Evolutionary conservation across 2,888 invertebrate genomes (phyloP).

Genomic region (Coenonympha glycerion): DNA sequence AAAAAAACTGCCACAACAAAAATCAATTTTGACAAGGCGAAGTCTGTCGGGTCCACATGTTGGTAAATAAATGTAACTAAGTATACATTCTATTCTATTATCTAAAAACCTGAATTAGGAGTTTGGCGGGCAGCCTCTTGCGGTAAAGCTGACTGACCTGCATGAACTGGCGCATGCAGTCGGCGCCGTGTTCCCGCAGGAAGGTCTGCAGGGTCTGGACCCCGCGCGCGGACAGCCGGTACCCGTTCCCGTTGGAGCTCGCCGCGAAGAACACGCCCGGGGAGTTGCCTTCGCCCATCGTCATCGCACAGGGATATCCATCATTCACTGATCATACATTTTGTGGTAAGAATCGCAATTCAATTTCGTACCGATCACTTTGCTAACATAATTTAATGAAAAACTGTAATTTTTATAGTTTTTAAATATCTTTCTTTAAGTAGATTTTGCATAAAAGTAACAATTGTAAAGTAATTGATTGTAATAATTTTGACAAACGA

Average conservation of each 20-base stretch:
- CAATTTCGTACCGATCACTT: not conserved
- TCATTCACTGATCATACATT: not conserved
- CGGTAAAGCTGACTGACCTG: slow-evolving; percentile 78
- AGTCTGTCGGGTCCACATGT: no score
- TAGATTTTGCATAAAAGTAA: no score
- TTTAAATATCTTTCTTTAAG: no score
- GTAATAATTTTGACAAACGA: no score
- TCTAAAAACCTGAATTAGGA: no score
- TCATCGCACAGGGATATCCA: slow-evolving; percentile 2
- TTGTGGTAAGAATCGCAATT: not conserved
- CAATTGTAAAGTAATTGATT: no score
- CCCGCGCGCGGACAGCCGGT: slow-evolving; percentile 76
- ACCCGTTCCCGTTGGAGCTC: slow-evolving; percentile 73
- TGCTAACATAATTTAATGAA: not conserved
- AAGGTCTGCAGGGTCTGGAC: slow-evolving; percentile 78
- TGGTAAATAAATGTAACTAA: no score
- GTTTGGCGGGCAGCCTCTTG: no score
- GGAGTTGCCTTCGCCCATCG: slow-evolving; percentile 53
- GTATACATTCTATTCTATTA: no score
- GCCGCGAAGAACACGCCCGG: slow-evolving; percentile 55
- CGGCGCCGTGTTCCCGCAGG: slow-evolving; percentile 79
- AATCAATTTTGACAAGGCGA: no score
- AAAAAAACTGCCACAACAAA: no score
- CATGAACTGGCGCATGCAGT: slow-evolving; percentile 79
- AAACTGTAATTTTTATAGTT: no score